A percentile compares a stretch with the other conserved stretches of the same genome.
Evolutionary conservation across 2,113 vertebrate genomes (phyloP).

Genomic region (Rafetus swinhoei): DNA sequence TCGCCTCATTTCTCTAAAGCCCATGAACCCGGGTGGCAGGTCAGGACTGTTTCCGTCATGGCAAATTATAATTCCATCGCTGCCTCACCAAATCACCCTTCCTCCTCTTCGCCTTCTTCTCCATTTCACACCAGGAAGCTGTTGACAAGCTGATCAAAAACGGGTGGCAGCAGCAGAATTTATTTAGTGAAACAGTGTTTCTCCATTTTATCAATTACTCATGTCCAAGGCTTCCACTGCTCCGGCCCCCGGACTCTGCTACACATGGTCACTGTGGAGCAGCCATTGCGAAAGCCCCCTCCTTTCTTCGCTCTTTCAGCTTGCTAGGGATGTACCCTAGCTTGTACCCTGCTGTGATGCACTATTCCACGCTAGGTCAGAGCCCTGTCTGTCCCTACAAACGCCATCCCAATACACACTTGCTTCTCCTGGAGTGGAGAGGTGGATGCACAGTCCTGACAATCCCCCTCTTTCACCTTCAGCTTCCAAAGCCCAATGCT

Average conservation of each 20-base stretch:
- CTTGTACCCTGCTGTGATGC: neutral
- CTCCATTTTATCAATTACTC: neutral
- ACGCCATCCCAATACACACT: neutral
- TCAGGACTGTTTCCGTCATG: neutral
- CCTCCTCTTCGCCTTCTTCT: neutral
- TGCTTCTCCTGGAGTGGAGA: neutral
- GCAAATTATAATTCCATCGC: accelerated
- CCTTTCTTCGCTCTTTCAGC: neutral
- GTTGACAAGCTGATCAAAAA: neutral
- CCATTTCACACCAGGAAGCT: neutral
- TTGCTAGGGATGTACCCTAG: neutral
- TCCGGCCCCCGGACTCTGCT: neutral
- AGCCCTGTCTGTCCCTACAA: neutral
- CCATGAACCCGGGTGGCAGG: neutral
- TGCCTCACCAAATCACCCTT: neutral
- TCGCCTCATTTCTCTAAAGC: neutral
- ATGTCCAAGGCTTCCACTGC: neutral
- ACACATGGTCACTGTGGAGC: neutral
- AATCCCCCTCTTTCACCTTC: neutral
- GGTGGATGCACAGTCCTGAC: neutral
- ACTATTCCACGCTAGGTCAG: neutral
- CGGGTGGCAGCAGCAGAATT: neutral
- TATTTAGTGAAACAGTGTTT: neutral
- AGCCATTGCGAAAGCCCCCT: neutral
- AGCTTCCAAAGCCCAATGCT: neutral